phyloP scores from a whole-genome alignment of 2,888 invertebrate species.

The Dolichomitus sp. region DNA sequence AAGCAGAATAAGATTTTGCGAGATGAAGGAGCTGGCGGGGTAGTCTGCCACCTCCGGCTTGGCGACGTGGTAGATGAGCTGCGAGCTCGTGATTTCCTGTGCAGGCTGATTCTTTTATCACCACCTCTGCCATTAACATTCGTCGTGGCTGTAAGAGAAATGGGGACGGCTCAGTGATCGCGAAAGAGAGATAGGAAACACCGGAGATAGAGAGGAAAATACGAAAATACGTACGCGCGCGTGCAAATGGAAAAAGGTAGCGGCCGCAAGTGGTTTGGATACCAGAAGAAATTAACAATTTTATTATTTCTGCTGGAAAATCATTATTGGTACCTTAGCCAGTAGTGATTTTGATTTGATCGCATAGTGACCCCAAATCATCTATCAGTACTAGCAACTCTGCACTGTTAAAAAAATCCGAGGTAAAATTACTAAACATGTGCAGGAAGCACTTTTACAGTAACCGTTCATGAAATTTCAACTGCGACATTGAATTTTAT shows the following conservation, averaged over 20 bases:
- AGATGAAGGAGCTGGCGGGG: neutral
- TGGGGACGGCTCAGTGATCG: neutral
- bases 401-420: no score
- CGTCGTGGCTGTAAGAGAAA: constrained; percentile 46
- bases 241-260: neutral
- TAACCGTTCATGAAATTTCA: no score
- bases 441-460: no score
- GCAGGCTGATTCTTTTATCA: constrained; percentile 42
- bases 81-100: constrained; percentile 56
- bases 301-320: no score
- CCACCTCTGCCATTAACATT: constrained; percentile 59
- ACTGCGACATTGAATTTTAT: no score
- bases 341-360: no score
- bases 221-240: neutral
- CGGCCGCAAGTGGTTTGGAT: no score
- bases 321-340: no score
- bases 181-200: constrained; percentile 4
- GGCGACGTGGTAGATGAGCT: constrained; percentile 27
- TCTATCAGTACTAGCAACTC: no score
- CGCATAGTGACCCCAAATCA: no score
- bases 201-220: constrained; percentile 3
- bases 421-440: no score
- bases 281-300: no score
- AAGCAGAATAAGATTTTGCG: neutral
- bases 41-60: constrained; percentile 48